These are phyloP conservation scores for Apocrypta bakeri DNA, from an alignment of 1,140 invertebrate genomes.

Conservation along the genomic window DNA sequence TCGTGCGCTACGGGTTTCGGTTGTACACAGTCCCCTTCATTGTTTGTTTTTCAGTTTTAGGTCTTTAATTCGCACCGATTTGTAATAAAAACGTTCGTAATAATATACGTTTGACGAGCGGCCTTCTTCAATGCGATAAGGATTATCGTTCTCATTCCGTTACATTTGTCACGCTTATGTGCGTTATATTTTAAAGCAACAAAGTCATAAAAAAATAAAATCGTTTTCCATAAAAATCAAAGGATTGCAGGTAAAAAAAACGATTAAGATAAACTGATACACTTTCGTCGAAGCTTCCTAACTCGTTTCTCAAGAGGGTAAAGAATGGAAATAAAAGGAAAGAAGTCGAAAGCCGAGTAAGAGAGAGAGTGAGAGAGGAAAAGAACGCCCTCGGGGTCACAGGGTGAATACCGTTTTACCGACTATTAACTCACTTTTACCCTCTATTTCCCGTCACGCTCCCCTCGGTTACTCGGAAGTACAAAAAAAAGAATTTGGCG, in stretches of 20 bases:
- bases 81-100: neutral
- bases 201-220: too few species aligned
- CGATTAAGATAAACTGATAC: too few species aligned
- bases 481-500: constrained; percentile 57
- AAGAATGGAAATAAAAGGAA: constrained; percentile 50
- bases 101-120: too few species aligned
- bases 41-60: constrained; percentile 28
- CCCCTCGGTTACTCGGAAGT: constrained; percentile 42
- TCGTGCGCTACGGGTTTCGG: constrained; percentile 18
- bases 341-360: constrained; percentile 52
- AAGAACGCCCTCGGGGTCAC: constrained; percentile 61
- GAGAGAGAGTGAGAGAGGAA: constrained; percentile 40
- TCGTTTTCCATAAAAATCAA: too few species aligned
- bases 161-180: too few species aligned
- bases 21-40: neutral
- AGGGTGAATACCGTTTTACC: constrained; percentile 74
- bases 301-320: constrained; percentile 47
- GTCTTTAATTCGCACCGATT: neutral
- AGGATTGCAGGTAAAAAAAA: too few species aligned
- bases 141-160: too few species aligned
- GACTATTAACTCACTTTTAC: constrained; percentile 76
- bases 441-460: constrained; percentile 61
- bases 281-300: neutral
- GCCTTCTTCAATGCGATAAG: too few species aligned
- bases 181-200: too few species aligned